phyloP scores from a whole-genome alignment of 1,140 invertebrate genomes.

The Brachionus angularis region DNA sequence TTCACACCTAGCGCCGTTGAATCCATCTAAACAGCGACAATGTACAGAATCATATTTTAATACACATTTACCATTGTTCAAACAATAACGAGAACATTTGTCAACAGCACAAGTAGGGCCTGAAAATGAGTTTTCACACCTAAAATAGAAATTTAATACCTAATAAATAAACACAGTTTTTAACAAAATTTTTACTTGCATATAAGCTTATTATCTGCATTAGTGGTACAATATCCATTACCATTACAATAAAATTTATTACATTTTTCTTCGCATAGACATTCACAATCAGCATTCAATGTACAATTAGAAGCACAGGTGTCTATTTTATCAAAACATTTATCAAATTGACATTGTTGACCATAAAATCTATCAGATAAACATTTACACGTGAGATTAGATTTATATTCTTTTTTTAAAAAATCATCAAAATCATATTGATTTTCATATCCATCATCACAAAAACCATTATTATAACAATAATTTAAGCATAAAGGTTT shows the following conservation, averaged over 20 bases:
- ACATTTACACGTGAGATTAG: conserved; percentile 17
- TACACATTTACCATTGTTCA: conserved; percentile 24
- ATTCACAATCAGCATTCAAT: conserved; percentile 13
- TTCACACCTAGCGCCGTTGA: conserved; percentile 33
- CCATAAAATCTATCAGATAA: conserved; percentile 15
- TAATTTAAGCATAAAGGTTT: neutral
- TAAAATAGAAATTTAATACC: neutral
- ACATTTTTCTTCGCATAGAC: conserved; percentile 3
- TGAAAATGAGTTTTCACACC: neutral
- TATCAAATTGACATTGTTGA: conserved; percentile 31
- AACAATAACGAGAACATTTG: conserved; percentile 13
- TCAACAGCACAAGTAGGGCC: conserved; percentile 1
- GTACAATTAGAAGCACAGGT: neutral
- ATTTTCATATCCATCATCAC: neutral
- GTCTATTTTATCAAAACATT: neutral
- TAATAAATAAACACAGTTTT: neutral
- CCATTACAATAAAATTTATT: conserved; percentile 3
- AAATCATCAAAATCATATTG: neutral
- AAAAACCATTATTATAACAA: conserved; percentile 17
- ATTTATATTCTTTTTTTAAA: neutral
- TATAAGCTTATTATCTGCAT: neutral
- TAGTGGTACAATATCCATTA: neutral
- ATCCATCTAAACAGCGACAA: neutral
- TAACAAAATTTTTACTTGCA: conserved; percentile 29
- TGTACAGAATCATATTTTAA: no score